Conservation (phyloP, 2,888 invertebrate species). For the Pseudolycoriella hygida region DNA sequence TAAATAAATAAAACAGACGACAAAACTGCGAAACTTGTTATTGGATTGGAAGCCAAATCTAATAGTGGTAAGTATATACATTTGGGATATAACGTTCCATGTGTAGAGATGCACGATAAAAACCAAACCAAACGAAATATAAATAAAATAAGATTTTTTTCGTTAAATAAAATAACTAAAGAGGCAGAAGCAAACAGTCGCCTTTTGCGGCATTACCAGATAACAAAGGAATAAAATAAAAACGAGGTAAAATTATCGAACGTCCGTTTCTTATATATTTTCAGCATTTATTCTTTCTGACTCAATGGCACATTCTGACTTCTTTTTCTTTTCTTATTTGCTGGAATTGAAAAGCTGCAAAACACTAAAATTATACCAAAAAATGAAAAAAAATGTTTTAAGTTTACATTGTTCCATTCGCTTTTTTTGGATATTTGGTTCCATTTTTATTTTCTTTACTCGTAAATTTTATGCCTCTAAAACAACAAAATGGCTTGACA, state of each 20-base stretch:
- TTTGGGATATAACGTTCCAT: not conserved
- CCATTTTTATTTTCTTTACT: too few species aligned
- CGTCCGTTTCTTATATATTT: not conserved
- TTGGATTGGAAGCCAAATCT: not conserved
- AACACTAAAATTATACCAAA: too few species aligned
- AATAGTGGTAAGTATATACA: not conserved
- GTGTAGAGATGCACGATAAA: not conserved
- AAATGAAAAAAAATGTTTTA: too few species aligned
- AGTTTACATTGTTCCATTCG: too few species aligned
- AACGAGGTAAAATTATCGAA: conserved; percentile 1
- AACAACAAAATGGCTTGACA: too few species aligned
- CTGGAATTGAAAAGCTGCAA: too few species aligned
- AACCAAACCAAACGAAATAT: too few species aligned
- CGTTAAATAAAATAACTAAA: not conserved
- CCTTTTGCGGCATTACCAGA: not conserved
- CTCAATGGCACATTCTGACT: too few species aligned
- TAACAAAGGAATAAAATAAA: conserved; percentile 3
- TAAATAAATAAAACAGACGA: not conserved
- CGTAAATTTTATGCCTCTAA: too few species aligned
- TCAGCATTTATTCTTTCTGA: too few species aligned
- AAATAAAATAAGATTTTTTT: not conserved
- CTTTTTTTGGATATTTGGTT: too few species aligned
- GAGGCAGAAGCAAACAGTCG: conserved; percentile 2
- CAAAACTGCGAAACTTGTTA: conserved; percentile 1
- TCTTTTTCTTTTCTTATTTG: too few species aligned